Base-by-base conservation (phyloP, 2,888 invertebrate species). In the Lasioglossum vierecki region DNA sequence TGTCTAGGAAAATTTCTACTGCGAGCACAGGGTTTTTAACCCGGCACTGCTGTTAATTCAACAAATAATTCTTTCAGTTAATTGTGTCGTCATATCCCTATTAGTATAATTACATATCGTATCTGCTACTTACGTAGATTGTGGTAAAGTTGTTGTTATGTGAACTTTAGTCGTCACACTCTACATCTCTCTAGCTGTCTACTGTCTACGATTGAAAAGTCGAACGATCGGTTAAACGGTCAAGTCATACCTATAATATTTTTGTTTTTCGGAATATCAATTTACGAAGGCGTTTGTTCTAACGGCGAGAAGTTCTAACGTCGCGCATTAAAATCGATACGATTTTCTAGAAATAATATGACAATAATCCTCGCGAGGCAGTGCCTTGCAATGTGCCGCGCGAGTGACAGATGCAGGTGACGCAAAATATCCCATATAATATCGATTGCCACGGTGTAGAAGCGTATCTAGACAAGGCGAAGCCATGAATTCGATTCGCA, bases 341-440 rank as follows among this genome's bases (percentile, higher is more conserved):
- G 71, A 70, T 80, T 85, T 80, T 72, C 57, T 73, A 76, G 46
- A 63, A 79, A 73, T 78, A 77, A 77, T 44, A 76, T 66, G 76
- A 72, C 83, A 75, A 85, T 84, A 82, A 76, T 74, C 81, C 82
- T 83, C 66, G 87, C 60, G 39, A 49, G 73, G 44, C 63, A 79
- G 84, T 89, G 82, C 84, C 81, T 91, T 84, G 91, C 76, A 85
- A 80, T 71, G 73, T 73, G 83, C 77, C 79, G 73, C 79, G 73
- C 82, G 53, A 86, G 77, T 90, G 89, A 91, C 90, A 90, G 90
- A 90, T 90, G 90, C 86, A 88, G 86, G 86, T 88, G 90, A 89
- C 91, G 88, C 89, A 80, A 79, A 91, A 90, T 89, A 88, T 90
- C 91, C 90, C 90, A 90, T 90, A 91, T 90, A 91, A 91, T 90